A percentile compares a stretch with the other conserved stretches of the same genome.
Conservation (phyloP, 2,113 vertebrate genomes). For the Mus musculus region GRCm39 chr7:115628001-115628500, state of each 20-base stretch:
- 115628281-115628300: constrained; percentile 72
- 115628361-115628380: constrained; percentile 47
- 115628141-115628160: constrained; percentile 78
- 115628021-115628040: constrained; percentile 88
- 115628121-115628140: constrained; percentile 82
- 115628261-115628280: constrained; percentile 78
- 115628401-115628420: constrained; percentile 36
- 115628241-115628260: constrained; percentile 76
- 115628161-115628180: constrained; percentile 80
- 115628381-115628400: neutral
- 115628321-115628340: constrained; percentile 14
- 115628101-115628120: constrained; percentile 81
- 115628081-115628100: constrained; percentile 81
- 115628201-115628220: constrained; percentile 76
- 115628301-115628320: constrained; percentile 65
- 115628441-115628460: constrained; percentile 9
- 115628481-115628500: constrained; percentile 7
- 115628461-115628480: constrained; percentile 19
- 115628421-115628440: constrained; percentile 44
- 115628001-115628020: constrained; percentile 83
- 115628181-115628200: constrained; percentile 70
- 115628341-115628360: constrained; percentile 49
- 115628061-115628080: constrained; percentile 81
- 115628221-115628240: constrained; percentile 76
- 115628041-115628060: constrained; percentile 88